A percentile compares a stretch with the other conserved stretches of the same genome.
These are phyloP conservation scores for Mesoligia furuncula DNA, from an alignment of 2,888 invertebrate genomes.

Conservation along the genomic window DNA sequence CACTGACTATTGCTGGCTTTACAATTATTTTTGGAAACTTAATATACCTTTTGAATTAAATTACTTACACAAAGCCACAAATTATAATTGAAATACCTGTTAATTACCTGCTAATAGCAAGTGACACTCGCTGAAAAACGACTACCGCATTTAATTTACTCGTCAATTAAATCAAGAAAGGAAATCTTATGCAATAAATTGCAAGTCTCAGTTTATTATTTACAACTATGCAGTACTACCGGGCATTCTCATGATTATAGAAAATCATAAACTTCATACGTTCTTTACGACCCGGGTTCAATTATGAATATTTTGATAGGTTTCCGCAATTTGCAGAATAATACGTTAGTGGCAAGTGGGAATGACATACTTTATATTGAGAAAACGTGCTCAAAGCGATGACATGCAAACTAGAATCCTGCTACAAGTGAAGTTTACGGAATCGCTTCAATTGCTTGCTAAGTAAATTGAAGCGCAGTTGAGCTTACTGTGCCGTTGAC, in stretches of 20 bases:
- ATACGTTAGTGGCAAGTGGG: constrained; percentile 16
- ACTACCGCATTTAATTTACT: constrained; percentile 14
- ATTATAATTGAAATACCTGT: not conserved
- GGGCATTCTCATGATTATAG: not conserved
- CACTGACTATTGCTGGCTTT: not conserved
- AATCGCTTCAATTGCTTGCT: constrained; percentile 65
- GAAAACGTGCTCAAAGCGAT: constrained; percentile 33
- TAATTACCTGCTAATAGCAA: not conserved
- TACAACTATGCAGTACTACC: constrained; percentile 1
- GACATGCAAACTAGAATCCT: constrained; percentile 54
- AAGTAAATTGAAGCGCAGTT: constrained; percentile 67
- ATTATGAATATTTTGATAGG: constrained; percentile 20
- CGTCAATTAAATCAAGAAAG: constrained; percentile 11
- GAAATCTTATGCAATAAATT: constrained; percentile 16
- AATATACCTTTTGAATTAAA: not conserved
- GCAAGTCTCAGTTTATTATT: constrained; percentile 21
- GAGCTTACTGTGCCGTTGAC: constrained; percentile 59
- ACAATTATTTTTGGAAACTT: not conserved
- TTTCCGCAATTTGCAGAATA: constrained; percentile 7
- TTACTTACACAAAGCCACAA: not conserved
- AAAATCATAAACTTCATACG: constrained; percentile 24
- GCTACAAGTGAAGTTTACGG: constrained; percentile 58
- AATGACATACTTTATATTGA: constrained; percentile 25
- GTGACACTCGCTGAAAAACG: not conserved
- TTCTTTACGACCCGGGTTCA: constrained; percentile 22